Conservation (phyloP, 2,797 vertebrate species). For the Columba guinea region DNA sequence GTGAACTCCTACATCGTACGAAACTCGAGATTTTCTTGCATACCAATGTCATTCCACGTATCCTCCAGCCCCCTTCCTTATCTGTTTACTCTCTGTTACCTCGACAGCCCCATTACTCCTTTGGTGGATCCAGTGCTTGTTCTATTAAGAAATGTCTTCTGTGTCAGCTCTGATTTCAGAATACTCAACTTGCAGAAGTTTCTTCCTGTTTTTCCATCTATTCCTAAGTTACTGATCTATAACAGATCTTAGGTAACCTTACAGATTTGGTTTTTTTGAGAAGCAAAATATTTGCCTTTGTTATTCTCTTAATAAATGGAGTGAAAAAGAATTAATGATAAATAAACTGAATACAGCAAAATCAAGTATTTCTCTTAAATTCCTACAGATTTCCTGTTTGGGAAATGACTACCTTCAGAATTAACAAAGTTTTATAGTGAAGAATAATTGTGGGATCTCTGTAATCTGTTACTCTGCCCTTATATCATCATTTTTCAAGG, state of each 20-base stretch:
- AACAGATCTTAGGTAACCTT: neutral
- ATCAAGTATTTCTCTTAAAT: neutral
- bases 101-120: neutral
- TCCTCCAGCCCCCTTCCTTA: neutral
- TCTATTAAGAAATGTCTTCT: neutral
- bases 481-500: neutral
- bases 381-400: neutral
- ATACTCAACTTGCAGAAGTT: neutral
- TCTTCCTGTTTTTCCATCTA: neutral
- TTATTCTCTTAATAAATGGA: neutral
- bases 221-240: neutral
- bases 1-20: neutral
- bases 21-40: constrained; percentile 21
- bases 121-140: neutral
- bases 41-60: neutral
- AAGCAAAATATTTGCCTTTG: neutral
- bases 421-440: neutral
- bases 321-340: neutral
- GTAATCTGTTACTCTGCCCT: neutral
- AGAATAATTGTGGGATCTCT: neutral
- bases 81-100: neutral
- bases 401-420: neutral
- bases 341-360: neutral
- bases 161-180: neutral
- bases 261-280: neutral